Conservation (phyloP, 1,140 invertebrate genomes). For the Cydia fagiglandana region DNA sequence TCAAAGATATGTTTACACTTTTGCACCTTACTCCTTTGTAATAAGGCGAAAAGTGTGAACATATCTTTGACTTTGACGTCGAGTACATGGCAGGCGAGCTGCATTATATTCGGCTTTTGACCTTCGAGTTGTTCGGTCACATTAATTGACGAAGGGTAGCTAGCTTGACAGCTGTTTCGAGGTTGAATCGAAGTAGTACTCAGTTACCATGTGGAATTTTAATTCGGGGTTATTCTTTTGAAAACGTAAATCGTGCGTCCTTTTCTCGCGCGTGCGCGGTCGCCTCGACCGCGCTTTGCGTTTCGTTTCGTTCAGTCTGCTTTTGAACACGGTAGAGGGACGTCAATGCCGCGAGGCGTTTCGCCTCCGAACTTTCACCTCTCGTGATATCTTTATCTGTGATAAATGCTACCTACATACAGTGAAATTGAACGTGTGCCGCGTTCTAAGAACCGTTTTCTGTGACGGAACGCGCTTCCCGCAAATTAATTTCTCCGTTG, state of each 20-base stretch:
- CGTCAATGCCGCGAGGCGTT: slow-evolving; percentile 48
- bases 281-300: background rate
- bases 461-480: slow-evolving; percentile 68
- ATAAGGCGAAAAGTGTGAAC: too few species aligned
- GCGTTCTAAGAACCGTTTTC: slow-evolving; percentile 70
- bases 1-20: too few species aligned
- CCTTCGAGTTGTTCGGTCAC: background rate
- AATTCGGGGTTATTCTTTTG: background rate
- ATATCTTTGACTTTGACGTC: too few species aligned
- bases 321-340: slow-evolving; percentile 57
- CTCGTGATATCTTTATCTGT: slow-evolving; percentile 70
- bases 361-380: slow-evolving; percentile 71
- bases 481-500: slow-evolving; percentile 77
- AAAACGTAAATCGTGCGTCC: background rate
- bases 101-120: background rate
- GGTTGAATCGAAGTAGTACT: background rate
- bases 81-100: background rate
- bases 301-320: slow-evolving; percentile 54
- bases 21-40: too few species aligned
- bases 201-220: slow-evolving; percentile 16
- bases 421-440: slow-evolving; percentile 76
- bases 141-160: background rate
- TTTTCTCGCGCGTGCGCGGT: slow-evolving; percentile 20
- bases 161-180: slow-evolving; percentile 4
- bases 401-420: slow-evolving; percentile 64